Conservation (phyloP, 2,888 invertebrate species). For the Hydraecia micacea region DNA sequence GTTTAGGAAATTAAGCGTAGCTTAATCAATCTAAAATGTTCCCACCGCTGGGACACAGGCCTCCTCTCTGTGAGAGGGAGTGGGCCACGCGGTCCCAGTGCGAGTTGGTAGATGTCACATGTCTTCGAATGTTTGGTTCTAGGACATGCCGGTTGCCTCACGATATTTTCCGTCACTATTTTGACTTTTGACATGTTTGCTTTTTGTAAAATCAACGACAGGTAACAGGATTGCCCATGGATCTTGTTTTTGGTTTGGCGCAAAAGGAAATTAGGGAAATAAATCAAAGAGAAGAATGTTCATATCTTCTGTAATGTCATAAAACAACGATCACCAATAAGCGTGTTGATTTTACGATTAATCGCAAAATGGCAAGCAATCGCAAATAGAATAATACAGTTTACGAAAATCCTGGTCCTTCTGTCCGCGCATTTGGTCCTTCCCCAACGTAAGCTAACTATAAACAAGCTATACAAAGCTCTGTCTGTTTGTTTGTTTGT, state of each 20-base stretch:
- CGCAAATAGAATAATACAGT: not conserved
- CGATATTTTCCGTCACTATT: not conserved
- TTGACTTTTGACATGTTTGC: no score
- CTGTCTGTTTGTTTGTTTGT: conserved; percentile 81
- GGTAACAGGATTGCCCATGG: not conserved
- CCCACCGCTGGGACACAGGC: not conserved
- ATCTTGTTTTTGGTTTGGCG: not conserved
- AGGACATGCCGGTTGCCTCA: not conserved
- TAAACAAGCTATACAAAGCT: conserved; percentile 52
- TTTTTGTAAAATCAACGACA: not conserved
- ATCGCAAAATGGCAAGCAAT: not conserved
- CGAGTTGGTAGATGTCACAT: not conserved
- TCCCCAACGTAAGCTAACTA: conserved; percentile 57
- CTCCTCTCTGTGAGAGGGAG: not conserved
- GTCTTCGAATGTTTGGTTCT: not conserved
- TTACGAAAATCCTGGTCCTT: not conserved
- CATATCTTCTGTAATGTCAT: no score
- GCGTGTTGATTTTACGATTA: not conserved
- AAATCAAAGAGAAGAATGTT: not conserved
- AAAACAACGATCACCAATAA: not conserved
- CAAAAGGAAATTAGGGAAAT: not conserved
- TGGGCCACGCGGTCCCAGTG: fast-evolving
- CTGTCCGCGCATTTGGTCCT: not conserved
- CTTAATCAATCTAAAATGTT: not conserved
- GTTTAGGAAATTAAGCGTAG: not conserved